A percentile compares a stretch with the other conserved stretches of the same genome.
phyloP scores from a whole-genome alignment of 92 coral and sea anemone species.

The Siderastrea siderea region DNA sequence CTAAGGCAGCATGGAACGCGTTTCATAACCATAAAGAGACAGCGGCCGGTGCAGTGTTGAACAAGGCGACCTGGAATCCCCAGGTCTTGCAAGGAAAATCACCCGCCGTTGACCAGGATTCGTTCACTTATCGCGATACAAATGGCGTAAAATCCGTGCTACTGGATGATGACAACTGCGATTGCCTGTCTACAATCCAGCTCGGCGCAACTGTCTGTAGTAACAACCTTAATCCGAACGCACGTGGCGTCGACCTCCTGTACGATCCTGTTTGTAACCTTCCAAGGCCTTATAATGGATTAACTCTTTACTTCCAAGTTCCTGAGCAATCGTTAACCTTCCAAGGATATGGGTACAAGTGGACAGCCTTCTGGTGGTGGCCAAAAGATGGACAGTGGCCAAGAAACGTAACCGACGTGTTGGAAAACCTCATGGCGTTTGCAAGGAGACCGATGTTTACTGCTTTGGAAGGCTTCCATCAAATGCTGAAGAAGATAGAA shows the following conservation, averaged over 20 bases:
- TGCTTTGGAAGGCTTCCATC: conserved; percentile 75
- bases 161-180: conserved; percentile 82
- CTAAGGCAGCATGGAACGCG: conserved; percentile 80
- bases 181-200: conserved; percentile 70
- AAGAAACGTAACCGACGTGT: conserved; percentile 47
- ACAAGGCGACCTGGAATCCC: conserved; percentile 75
- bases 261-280: conserved; percentile 68
- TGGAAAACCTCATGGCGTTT: conserved; percentile 59
- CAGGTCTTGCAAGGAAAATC: conserved; percentile 63
- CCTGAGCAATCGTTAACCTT: conserved; percentile 36
- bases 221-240: conserved; percentile 15
- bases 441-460: conserved; percentile 62
- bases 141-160: conserved; percentile 71
- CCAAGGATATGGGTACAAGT: conserved; percentile 56
- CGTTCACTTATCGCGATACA: conserved; percentile 65
- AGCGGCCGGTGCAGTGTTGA: conserved; percentile 59
- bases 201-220: conserved; percentile 69
- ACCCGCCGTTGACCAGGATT: conserved; percentile 62
- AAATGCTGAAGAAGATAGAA: conserved; percentile 60
- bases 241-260: conserved; percentile 69
- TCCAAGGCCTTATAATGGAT: conserved; percentile 59
- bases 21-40: conserved; percentile 81
- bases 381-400: conserved; percentile 76
- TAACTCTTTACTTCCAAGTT: conserved; percentile 47
- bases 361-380: conserved; percentile 86